A percentile compares a stretch with the other conserved stretches of the same genome.
These are phyloP conservation scores for Leptatherina wallacei DNA, from an alignment of 2,797 vertebrate genomes.

Conservation along the genomic window DNA sequence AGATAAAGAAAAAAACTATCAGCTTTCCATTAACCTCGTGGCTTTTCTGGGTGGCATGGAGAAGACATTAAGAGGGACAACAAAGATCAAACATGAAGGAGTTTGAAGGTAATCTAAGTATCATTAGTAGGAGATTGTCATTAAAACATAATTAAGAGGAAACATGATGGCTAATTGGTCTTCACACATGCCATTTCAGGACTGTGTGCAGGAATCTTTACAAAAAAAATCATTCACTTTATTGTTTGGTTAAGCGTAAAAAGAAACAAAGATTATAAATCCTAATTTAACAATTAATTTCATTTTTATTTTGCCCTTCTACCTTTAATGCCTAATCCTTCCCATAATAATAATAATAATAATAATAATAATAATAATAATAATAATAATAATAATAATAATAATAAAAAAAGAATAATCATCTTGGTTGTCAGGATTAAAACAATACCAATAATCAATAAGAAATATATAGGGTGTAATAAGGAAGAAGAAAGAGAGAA, in stretches of 20 bases:
- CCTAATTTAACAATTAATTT: neutral
- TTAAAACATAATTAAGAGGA: neutral
- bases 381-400: no score
- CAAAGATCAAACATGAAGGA: conserved; percentile 16
- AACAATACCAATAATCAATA: no score
- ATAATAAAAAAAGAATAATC: no score
- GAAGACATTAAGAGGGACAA: neutral
- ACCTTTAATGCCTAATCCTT: conserved; percentile 8
- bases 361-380: no score
- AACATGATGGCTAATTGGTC: conserved; percentile 12
- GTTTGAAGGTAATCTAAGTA: conserved; percentile 21
- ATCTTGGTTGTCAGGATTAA: no score
- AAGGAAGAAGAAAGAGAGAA: no score
- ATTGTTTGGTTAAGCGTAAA: neutral
- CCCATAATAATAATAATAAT: no score
- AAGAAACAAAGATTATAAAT: conserved; percentile 3
- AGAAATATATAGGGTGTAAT: no score
- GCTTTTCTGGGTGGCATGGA: conserved; percentile 8
- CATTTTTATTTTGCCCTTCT: conserved; percentile 9
- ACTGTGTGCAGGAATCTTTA: neutral
- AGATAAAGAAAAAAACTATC: conserved; percentile 23
- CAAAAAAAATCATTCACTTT: neutral
- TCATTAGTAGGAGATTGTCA: conserved; percentile 31
- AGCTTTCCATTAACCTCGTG: conserved; percentile 50
- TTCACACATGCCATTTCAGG: neutral